Evolutionary conservation across 1,140 invertebrate species (phyloP), one percentile per base, ranked within the genome.

Genomic region (Cydia splendana): DNA sequence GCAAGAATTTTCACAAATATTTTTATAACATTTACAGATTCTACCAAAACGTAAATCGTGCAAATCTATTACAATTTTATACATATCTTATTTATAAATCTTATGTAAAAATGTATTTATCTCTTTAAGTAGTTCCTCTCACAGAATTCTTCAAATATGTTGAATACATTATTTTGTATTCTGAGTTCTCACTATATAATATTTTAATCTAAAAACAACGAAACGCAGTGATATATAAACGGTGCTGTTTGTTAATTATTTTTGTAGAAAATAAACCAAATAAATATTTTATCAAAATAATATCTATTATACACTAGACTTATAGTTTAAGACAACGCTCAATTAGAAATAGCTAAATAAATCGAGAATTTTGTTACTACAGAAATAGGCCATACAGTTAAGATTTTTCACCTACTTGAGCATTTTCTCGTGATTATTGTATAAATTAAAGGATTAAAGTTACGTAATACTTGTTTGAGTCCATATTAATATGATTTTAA

Each of bases 241-340:
- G 88, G 87, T 90, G 88, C 87, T 89, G 84, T 85, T 83, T 83
- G 76, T 79, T 81, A 81, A 79, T 84, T 82, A 82, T 80, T 79
- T 82, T 84, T 87, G 81, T 85, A 87, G 82, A 83, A 82, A 85
- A 86, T 85, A 84, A 89, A 88, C 89, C 89, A 91, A 91, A 90
- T 87, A 74, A 51, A 87, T 85, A 84, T 86, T 79, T 82, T 88
- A 82, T 84, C 82, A 77, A 48, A 48, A 48, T 48, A 48, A 48
- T 82, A 74, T 80, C 81, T 73, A 69, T 81, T 84, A 75, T 34
- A 65, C 74, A 75, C 42, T 79, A 73, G 78, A 65, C 12, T 74
- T 78, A 65, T 88, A 88, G 82, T 76, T 30, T 89, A 88, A 87
- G 84, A 80, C 71, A 82, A 86, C 79, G 89, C 89, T 91, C 89